phyloP scores from a whole-genome alignment of 2,797 vertebrate species.

The Neoniphon sammara region DNA sequence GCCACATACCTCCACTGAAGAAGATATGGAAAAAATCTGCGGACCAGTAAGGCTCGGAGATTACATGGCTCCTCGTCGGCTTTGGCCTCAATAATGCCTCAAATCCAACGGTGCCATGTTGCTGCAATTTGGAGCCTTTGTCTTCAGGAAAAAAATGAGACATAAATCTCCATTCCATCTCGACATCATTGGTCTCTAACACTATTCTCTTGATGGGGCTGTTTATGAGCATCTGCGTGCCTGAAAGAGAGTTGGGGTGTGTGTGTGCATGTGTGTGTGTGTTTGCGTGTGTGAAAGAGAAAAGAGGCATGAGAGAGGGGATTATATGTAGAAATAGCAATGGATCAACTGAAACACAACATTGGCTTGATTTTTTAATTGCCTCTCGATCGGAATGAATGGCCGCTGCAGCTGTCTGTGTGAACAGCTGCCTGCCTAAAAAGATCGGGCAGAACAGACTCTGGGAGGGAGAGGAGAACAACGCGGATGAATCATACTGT shows the following conservation, averaged over 20 bases:
- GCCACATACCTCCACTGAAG: slow-evolving; percentile 77
- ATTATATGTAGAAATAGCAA: slow-evolving; percentile 83
- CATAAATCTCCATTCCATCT: slow-evolving; percentile 45
- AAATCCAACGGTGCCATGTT: slow-evolving; percentile 77
- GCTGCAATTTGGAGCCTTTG: slow-evolving; percentile 72
- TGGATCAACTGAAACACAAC: slow-evolving; percentile 86
- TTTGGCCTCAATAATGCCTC: slow-evolving; percentile 71
- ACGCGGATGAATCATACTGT: slow-evolving; percentile 70
- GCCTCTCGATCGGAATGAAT: slow-evolving; percentile 74
- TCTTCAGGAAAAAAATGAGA: slow-evolving; percentile 63
- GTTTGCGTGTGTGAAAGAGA: slow-evolving; percentile 37
- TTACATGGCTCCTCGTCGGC: slow-evolving; percentile 81
- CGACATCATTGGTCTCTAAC: slow-evolving; percentile 26
- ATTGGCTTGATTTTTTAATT: slow-evolving; percentile 84
- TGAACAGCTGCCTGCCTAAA: slow-evolving; percentile 83
- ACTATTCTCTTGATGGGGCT: slow-evolving; percentile 41
- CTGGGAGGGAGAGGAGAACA: slow-evolving; percentile 64
- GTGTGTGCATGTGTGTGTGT: slow-evolving; percentile 20
- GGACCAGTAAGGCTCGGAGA: slow-evolving; percentile 78
- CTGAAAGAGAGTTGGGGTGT: slow-evolving; percentile 29
- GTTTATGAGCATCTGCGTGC: slow-evolving; percentile 35
- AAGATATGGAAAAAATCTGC: slow-evolving; percentile 85
- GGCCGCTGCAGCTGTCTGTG: slow-evolving; percentile 82
- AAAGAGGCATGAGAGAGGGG: slow-evolving; percentile 66
- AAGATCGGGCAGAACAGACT: slow-evolving; percentile 70